Percentiles rank a stretch among this genome's conserved stretches.
Conservation (phyloP, 2,888 invertebrate species). For the Cerastis rubricosa region DNA sequence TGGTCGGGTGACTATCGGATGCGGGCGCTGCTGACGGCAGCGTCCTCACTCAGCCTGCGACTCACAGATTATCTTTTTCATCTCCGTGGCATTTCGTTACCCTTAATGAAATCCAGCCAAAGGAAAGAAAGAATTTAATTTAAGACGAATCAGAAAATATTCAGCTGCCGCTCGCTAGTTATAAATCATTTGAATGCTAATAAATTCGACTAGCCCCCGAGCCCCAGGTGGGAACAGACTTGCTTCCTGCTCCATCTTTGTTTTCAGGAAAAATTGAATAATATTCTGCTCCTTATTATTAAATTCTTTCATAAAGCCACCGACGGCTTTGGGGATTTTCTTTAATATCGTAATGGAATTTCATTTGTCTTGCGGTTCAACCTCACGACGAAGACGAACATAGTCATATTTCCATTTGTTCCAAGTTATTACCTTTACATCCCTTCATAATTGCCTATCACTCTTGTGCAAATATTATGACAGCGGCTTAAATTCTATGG, state of each 20-base stretch:
- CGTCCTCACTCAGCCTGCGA: conserved; percentile 50
- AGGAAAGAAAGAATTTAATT: conserved; percentile 91
- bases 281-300: conserved; percentile 88
- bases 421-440: conserved; percentile 64
- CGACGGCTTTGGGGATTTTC: conserved; percentile 85
- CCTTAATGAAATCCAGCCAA: conserved; percentile 90
- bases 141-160: conserved; percentile 90
- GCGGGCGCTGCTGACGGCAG: conserved; percentile 45
- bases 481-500: conserved; percentile 42
- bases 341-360: conserved; percentile 88
- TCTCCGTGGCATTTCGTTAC: conserved; percentile 87
- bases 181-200: conserved; percentile 91
- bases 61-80: conserved; percentile 86
- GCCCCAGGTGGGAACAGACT: conserved; percentile 88
- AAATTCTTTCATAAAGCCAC: conserved; percentile 88
- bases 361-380: conserved; percentile 83
- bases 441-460: conserved; percentile 67
- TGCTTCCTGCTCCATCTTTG: conserved; percentile 87
- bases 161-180: conserved; percentile 90
- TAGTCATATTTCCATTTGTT: conserved; percentile 72
- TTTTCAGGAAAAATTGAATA: conserved; percentile 88
- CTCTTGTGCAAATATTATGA: conserved; percentile 62
- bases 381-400: conserved; percentile 73
- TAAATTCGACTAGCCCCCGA: conserved; percentile 88
- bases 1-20: conserved; percentile 39